Evolutionary conservation across 30 jellyfish, hydroid and myxozoan species (phyloP).

Genomic region (Aurelia aurita complex sp. Pacific): DNA sequence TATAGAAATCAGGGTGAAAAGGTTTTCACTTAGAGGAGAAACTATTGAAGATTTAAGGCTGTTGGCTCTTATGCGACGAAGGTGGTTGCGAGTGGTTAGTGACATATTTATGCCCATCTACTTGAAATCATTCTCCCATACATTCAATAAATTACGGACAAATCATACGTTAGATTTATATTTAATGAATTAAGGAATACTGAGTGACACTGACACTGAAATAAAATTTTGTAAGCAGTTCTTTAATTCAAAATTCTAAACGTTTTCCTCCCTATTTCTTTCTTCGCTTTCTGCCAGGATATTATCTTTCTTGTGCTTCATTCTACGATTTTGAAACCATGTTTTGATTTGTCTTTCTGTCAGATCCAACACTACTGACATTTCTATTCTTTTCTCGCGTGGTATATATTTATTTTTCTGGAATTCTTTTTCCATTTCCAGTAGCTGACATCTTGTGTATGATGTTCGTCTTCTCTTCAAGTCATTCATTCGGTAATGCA

Average conservation of each 20-base stretch:
- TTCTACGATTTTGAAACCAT: constrained; percentile 94
- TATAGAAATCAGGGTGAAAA: too few species aligned
- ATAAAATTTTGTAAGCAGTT: too few species aligned
- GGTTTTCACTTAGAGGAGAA: too few species aligned
- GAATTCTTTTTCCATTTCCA: constrained; percentile 84
- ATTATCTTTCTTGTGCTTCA: constrained; percentile 76
- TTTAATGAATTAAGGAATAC: too few species aligned
- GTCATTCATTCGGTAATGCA: constrained; percentile 68
- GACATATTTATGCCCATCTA: too few species aligned
- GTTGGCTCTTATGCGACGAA: too few species aligned
- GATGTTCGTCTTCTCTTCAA: constrained; percentile 83
- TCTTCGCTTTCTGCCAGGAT: not conserved
- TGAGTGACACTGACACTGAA: too few species aligned
- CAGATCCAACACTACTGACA: constrained; percentile 66
- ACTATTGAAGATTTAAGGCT: too few species aligned
- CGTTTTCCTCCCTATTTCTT: not conserved
- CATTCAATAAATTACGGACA: too few species aligned
- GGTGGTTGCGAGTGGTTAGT: too few species aligned
- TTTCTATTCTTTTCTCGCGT: constrained; percentile 81
- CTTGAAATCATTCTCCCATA: too few species aligned
- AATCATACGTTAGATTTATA: too few species aligned
- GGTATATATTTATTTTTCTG: constrained; percentile 61
- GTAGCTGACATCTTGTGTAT: constrained; percentile 79
- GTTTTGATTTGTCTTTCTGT: constrained; percentile 93
- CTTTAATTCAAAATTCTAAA: not conserved